Evolutionary conservation across 2,888 invertebrate species (phyloP), one percentile per base, ranked within the genome.

Genomic region (Papilio gigon): DNA sequence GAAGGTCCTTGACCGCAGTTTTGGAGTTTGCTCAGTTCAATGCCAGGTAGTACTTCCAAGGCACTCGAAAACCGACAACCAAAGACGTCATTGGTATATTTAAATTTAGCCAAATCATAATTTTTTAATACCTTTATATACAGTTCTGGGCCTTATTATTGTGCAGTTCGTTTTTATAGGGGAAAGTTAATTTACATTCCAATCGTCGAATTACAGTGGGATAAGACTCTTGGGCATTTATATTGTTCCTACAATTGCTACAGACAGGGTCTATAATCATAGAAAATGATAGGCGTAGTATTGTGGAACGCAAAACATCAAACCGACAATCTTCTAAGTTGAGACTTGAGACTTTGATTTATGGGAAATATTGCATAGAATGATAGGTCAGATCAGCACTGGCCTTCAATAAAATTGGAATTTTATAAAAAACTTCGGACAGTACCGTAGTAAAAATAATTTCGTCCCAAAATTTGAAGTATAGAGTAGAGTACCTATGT

Each of bases 11-110:
- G 22, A 65, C 58, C 64, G 25, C 17, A 9, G 27, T 30, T 27
- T 56, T 64, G 25, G 40, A 11, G 25, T 65, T 65, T 42, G 33
- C 42, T 42, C 12, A 65, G 40, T 56, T 65, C 65, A 65, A 30
- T 58, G 58, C 22, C 42, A 58, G 58, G 30, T 42, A 33, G 5
- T 20, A 42, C 20, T 65, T 58, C 14, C 14, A 40, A 37, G n/a
- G n/a, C 30, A 30, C 53, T 56, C 0, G n/a, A n/a, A n/a, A 25
- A 30, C 9, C n/a, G 53, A 9, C 9, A n/a, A 50, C 25, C 50
- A 12, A 27, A 27, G 8, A 30, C 25, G 8, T 30, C 4, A 30
- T 56, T 30, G 3, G n/a, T n/a, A 25, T 1, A 1, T 27, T 27
- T 30, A 25, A n/a, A 27, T 56, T 30, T 17, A 30, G 9, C n/a